phyloP scores from a whole-genome alignment of 2,797 vertebrate species.

The Iguana delicatissima region DNA sequence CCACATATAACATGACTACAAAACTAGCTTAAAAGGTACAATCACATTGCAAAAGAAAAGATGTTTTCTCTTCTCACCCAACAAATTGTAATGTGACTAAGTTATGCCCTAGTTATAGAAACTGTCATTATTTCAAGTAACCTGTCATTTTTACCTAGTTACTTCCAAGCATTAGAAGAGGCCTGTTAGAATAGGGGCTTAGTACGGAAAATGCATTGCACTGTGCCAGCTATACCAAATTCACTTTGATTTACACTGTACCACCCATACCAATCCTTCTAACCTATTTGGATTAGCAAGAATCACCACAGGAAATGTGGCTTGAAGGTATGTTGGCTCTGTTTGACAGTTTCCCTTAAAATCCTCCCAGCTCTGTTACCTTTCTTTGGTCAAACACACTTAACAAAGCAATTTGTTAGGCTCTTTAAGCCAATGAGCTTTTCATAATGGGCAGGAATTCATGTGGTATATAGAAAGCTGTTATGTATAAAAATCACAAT shows the following conservation, averaged over 20 bases:
- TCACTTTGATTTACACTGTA: neutral
- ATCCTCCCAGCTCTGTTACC: neutral
- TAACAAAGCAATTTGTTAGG: slow-evolving; percentile 5
- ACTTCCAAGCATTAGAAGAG: neutral
- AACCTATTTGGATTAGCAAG: neutral
- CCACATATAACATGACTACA: neutral
- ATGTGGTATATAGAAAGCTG: slow-evolving; percentile 15
- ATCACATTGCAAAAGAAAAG: neutral
- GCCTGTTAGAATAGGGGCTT: neutral
- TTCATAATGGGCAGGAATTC: slow-evolving; percentile 1
- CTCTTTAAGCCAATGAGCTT: slow-evolving; percentile 11
- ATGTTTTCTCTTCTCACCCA: neutral
- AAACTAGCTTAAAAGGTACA: neutral
- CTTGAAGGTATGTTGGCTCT: neutral
- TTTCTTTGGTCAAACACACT: neutral
- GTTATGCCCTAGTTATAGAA: neutral
- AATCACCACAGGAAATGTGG: neutral
- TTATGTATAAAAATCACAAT: slow-evolving; percentile 9
- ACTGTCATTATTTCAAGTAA: neutral
- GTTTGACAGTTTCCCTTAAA: neutral
- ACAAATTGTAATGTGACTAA: neutral
- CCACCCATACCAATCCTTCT: neutral
- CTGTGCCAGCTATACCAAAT: neutral
- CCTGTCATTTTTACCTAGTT: neutral
- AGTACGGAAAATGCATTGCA: neutral